Percentiles rank a stretch among this genome's conserved stretches.
Evolutionary conservation across 2,113 vertebrate species (phyloP).

Genomic region (Spea bombifrons): DNA sequence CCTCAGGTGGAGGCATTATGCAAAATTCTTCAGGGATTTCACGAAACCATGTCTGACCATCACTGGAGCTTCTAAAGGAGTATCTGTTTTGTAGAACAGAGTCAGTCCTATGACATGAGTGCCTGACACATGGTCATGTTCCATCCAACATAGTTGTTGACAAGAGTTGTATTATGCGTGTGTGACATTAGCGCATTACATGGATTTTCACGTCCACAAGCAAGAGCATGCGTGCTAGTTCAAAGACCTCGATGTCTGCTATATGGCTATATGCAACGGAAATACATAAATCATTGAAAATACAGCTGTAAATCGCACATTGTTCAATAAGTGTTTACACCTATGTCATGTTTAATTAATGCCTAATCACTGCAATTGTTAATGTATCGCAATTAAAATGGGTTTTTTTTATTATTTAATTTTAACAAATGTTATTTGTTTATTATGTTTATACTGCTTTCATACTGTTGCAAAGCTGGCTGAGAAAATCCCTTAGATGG

Average conservation of each 20-base stretch:
- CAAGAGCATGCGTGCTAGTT: background rate
- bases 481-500: no score
- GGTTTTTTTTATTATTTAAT: background rate
- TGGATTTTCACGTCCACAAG: background rate
- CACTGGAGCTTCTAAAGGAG: no score
- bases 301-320: background rate
- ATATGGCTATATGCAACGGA: background rate
- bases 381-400: background rate
- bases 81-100: no score
- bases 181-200: background rate
- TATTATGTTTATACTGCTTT: no score
- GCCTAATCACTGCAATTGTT: background rate
- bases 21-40: no score
- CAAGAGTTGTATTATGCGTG: no score
- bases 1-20: no score
- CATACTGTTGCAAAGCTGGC: no score
- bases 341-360: background rate
- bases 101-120: no score
- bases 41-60: no score
- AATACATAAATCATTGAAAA: background rate
- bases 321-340: constrained; percentile 1
- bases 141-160: no score
- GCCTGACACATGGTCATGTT: no score
- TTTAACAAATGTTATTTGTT: background rate
- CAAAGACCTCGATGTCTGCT: background rate